A percentile compares a stretch with the other conserved stretches of the same genome.
Conservation (phyloP, 2,113 vertebrate species). For the Antechinus flavipes region DNA sequence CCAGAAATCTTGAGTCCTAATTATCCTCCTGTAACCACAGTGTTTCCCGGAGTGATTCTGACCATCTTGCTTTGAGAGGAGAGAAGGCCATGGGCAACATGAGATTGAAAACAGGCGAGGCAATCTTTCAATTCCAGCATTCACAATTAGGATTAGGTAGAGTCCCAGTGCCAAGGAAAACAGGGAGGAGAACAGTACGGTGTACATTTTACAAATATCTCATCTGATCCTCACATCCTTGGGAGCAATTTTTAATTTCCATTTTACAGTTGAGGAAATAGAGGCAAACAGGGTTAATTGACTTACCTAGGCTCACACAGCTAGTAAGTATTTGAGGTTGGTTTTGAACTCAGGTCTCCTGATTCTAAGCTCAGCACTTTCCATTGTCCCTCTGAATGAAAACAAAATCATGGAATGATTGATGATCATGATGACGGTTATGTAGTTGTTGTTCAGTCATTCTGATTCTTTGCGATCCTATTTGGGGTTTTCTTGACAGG, state of each 20-base stretch:
- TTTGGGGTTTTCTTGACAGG: too few relatives aligned
- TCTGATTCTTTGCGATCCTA: too few relatives aligned
- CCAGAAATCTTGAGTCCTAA: slow-evolving; percentile 22
- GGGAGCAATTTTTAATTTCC: not conserved
- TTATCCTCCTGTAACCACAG: slow-evolving; percentile 52
- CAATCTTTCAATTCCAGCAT: not conserved
- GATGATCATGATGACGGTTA: too few relatives aligned
- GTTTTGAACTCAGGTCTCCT: too few relatives aligned
- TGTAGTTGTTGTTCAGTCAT: too few relatives aligned
- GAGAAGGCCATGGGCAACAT: not conserved
- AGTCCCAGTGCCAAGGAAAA: not conserved
- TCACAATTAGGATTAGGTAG: not conserved
- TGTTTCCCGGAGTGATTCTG: slow-evolving; percentile 21
- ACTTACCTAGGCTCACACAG: too few relatives aligned
- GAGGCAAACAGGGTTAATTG: too few relatives aligned
- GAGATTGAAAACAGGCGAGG: not conserved
- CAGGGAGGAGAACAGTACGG: not conserved
- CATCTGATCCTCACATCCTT: not conserved
- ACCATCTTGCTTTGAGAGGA: not conserved
- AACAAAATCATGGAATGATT: too few relatives aligned
- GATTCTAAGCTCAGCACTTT: too few relatives aligned
- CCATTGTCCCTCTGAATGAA: too few relatives aligned
- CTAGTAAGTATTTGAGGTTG: too few relatives aligned
- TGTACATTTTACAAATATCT: not conserved
- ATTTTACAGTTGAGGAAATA: not conserved